A percentile compares a stretch with the other conserved stretches of the same genome.
Conservation (phyloP, 1,140 invertebrate species). For the Tenebrio molitor region DNA sequence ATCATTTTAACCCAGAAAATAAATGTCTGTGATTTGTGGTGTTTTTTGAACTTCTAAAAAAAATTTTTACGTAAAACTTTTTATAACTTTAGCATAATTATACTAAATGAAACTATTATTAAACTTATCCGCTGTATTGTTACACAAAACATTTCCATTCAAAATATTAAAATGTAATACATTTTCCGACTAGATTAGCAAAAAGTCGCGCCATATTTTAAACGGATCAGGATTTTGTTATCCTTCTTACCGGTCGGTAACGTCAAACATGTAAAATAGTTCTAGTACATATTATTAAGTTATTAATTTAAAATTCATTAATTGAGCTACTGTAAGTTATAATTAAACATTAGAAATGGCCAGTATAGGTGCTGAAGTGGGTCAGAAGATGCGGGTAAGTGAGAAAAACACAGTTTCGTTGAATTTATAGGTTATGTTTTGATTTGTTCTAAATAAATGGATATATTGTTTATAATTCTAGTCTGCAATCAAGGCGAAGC, state of each 20-base stretch:
- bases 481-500: slow-evolving; percentile 94
- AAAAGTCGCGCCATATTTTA: slow-evolving; percentile 3
- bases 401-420: background rate
- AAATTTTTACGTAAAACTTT: too few relatives aligned
- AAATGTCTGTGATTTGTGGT: too few relatives aligned
- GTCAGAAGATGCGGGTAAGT: slow-evolving; percentile 79
- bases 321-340: background rate
- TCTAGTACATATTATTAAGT: slow-evolving; percentile 2
- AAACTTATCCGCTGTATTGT: too few relatives aligned
- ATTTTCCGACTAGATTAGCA: too few relatives aligned
- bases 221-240: background rate
- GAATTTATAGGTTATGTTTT: slow-evolving; percentile 48
- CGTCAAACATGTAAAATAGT: slow-evolving; percentile 20
- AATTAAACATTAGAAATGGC: slow-evolving; percentile 57
- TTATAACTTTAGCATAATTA: too few relatives aligned
- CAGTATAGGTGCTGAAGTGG: slow-evolving; percentile 71
- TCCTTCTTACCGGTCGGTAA: slow-evolving; percentile 13
- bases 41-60: too few relatives aligned
- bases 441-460: too few relatives aligned
- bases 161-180: too few relatives aligned
- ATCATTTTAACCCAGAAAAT: too few relatives aligned
- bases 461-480: too few relatives aligned
- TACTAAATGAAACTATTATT: too few relatives aligned
- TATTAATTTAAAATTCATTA: slow-evolving; percentile 5
- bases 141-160: too few relatives aligned